Conservation (phyloP, 2,888 invertebrate species). For the Epinotia nisella region DNA sequence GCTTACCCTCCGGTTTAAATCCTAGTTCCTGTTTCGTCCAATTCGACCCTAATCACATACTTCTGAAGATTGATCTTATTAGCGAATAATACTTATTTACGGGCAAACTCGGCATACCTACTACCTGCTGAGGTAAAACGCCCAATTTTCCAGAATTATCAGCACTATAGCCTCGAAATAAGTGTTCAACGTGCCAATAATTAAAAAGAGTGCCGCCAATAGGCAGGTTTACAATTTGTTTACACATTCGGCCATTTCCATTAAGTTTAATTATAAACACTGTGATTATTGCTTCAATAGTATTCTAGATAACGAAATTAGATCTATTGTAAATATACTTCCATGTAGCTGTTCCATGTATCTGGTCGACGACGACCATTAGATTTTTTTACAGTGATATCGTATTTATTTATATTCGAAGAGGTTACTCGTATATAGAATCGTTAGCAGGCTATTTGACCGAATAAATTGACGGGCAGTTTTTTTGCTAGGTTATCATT, state of each 20-base stretch:
- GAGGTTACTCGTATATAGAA: conserved; percentile 24
- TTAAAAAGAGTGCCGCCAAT: background rate
- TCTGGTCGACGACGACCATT: conserved; percentile 28
- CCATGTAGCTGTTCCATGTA: conserved; percentile 20
- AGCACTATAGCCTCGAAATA: background rate
- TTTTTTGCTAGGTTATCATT: conserved; percentile 10
- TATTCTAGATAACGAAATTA: conserved; percentile 35
- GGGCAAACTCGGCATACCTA: background rate
- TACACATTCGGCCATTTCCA: background rate
- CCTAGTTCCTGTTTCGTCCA: too few species aligned
- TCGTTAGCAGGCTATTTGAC: conserved; percentile 29
- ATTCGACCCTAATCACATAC: too few species aligned
- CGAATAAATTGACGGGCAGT: conserved; percentile 24
- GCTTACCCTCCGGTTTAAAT: background rate
- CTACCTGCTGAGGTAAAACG: background rate
- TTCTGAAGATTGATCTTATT: too few species aligned
- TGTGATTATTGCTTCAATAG: conserved; percentile 37
- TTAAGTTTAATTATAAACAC: background rate
- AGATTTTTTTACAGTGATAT: conserved; percentile 39
- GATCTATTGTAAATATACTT: conserved; percentile 41
- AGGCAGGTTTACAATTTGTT: background rate
- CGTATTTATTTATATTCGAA: conserved; percentile 36
- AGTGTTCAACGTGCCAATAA: background rate
- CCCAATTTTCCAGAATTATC: background rate
- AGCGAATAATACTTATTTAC: background rate